Percentiles rank a stretch among this genome's conserved stretches.
phyloP scores from a whole-genome alignment of 1,140 invertebrate genomes.

The Euglossa dilemma region DNA sequence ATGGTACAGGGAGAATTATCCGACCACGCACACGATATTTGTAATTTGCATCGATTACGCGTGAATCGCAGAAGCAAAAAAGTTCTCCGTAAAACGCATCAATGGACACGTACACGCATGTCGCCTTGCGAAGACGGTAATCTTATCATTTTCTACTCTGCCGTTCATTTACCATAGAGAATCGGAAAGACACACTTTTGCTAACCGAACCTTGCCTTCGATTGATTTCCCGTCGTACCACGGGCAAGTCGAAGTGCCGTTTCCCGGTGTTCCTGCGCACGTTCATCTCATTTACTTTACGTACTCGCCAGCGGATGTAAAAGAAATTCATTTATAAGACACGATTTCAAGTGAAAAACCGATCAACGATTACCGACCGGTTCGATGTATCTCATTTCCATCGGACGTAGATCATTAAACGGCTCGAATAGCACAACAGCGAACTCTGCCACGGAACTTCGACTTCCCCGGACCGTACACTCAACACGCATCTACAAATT shows the following conservation, averaged over 20 bases:
- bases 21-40: constrained; percentile 27
- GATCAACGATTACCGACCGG: background rate
- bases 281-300: background rate
- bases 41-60: constrained; percentile 5
- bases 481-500: constrained; percentile 8
- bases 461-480: background rate
- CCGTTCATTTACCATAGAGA: background rate
- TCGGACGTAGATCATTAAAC: background rate
- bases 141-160: background rate
- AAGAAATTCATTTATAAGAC: background rate
- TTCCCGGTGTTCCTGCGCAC: background rate
- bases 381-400: background rate
- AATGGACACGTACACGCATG: background rate
- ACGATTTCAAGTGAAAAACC: too few relatives aligned
- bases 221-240: background rate
- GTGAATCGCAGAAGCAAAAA: background rate
- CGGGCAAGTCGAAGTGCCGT: background rate
- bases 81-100: background rate
- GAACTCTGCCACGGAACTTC: background rate
- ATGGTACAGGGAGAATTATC: background rate
- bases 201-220: background rate
- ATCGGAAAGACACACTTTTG: background rate
- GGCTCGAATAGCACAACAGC: background rate
- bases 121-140: background rate
- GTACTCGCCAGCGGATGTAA: background rate